Evolutionary conservation across 2,888 invertebrate genomes (phyloP).

Genomic region (Rotaria sp.): DNA sequence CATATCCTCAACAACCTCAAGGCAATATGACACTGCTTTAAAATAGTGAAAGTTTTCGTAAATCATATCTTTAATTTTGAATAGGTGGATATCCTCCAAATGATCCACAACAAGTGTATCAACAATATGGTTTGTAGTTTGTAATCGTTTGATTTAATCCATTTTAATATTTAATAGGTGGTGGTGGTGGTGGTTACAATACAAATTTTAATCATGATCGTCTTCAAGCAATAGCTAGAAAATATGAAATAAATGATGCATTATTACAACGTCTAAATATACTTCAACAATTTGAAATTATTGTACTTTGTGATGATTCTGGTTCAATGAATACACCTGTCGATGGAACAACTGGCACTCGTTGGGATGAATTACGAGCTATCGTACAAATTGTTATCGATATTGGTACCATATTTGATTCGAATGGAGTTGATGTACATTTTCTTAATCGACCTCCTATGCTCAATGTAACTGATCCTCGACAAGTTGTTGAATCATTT

Average conservation of each 20-base stretch:
- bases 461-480: neutral
- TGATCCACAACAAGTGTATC: too few species aligned
- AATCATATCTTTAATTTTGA: too few species aligned
- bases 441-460: constrained; percentile 32
- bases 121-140: too few species aligned
- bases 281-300: constrained; percentile 28
- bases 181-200: too few species aligned
- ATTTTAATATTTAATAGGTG: too few species aligned
- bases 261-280: constrained; percentile 16
- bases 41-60: too few species aligned
- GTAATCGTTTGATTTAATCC: too few species aligned
- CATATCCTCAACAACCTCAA: too few species aligned
- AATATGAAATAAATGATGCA: constrained; percentile 34
- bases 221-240: constrained; percentile 8
- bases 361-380: constrained; percentile 36
- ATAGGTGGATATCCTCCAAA: too few species aligned
- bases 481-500: constrained; percentile 23
- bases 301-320: constrained; percentile 36
- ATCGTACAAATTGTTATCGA: constrained; percentile 33
- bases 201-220: neutral
- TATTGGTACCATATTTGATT: constrained; percentile 34
- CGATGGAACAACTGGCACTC: neutral
- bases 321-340: constrained; percentile 36
- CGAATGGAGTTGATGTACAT: constrained; percentile 32
- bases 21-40: too few species aligned